Percentiles rank a stretch among this genome's conserved stretches.
Conservation (phyloP, 1,140 invertebrate genomes). For the Arion vulgaris region DNA sequence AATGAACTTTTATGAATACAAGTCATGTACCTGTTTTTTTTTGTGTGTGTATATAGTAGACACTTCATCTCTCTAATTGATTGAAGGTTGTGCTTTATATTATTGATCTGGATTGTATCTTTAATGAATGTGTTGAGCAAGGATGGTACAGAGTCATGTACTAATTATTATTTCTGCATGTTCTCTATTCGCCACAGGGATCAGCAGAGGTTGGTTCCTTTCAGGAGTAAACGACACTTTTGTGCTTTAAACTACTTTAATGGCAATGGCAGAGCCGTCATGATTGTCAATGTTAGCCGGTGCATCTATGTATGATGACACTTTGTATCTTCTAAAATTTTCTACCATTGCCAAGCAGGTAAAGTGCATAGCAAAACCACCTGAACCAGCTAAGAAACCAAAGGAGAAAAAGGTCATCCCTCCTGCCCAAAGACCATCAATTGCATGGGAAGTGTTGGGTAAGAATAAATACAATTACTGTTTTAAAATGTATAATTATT, state of each 20-base stretch:
- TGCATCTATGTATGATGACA: constrained; percentile 83
- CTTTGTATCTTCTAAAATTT: constrained; percentile 81
- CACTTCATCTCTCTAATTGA: no score
- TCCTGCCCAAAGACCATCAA: background rate
- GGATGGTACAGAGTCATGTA: no score
- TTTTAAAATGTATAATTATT: background rate
- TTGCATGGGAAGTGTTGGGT: constrained; percentile 19
- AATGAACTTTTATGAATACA: no score
- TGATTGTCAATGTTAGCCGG: constrained; percentile 89
- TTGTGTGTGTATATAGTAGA: no score
- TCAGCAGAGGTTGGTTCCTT: constrained; percentile 76
- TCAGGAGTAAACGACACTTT: constrained; percentile 88
- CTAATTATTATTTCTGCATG: no score
- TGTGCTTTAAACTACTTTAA: constrained; percentile 76
- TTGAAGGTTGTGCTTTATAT: no score
- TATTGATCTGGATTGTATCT: no score
- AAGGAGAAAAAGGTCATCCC: background rate
- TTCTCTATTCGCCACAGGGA: no score
- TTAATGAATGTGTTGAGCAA: no score
- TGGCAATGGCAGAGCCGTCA: constrained; percentile 81
- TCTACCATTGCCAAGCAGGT: constrained; percentile 78
- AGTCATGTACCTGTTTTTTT: no score
- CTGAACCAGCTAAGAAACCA: background rate
- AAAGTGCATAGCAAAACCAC: constrained; percentile 19
- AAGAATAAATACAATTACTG: background rate